A percentile compares a stretch with the other conserved stretches of the same genome.
phyloP scores from a whole-genome alignment of 2,797 vertebrate species.

The Vireo griseus region DNA sequence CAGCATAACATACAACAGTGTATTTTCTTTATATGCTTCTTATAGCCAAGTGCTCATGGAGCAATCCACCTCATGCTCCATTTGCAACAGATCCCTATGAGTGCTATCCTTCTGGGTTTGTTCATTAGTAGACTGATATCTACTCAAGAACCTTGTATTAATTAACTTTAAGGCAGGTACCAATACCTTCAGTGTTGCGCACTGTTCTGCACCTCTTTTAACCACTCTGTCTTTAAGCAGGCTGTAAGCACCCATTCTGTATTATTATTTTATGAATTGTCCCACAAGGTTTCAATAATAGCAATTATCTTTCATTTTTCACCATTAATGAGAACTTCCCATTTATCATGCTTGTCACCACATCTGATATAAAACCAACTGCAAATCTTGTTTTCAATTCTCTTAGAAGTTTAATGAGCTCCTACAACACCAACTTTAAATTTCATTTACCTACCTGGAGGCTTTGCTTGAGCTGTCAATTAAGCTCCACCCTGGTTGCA shows the following conservation, averaged over 20 bases:
- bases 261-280: not conserved
- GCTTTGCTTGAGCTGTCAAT: not conserved
- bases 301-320: not conserved
- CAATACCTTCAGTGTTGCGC: not conserved
- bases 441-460: not conserved
- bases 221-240: not conserved
- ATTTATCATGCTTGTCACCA: not conserved
- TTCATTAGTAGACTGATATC: not conserved
- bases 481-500: not conserved
- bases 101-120: not conserved
- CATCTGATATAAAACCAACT: not conserved
- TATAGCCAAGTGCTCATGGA: not conserved
- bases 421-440: not conserved
- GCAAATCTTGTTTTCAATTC: not conserved
- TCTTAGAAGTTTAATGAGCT: not conserved
- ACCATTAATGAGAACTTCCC: not conserved
- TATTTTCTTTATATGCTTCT: not conserved
- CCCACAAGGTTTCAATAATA: not conserved
- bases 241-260: not conserved
- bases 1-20: not conserved
- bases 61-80: not conserved
- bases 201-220: not conserved
- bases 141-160: not conserved
- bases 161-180: not conserved
- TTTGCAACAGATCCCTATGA: not conserved